These are phyloP conservation scores for Vanacampus margaritifer DNA, from an alignment of 2,113 vertebrate species.

Conservation along the genomic window DNA sequence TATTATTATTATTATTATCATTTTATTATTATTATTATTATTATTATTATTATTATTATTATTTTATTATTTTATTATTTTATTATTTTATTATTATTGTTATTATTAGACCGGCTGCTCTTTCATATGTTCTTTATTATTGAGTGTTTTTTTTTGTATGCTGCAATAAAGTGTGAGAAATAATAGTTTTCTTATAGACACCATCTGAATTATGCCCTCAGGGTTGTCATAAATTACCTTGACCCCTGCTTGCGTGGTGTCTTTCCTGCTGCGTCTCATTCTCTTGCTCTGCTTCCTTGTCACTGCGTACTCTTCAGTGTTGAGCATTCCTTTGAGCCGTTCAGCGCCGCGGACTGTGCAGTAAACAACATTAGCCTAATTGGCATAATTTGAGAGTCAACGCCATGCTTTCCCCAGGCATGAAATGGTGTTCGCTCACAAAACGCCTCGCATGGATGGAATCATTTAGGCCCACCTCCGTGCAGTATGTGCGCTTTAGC, in stretches of 20 bases:
- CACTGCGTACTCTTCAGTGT: constrained; percentile 22
- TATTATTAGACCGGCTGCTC: background rate
- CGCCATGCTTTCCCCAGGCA: constrained; percentile 40
- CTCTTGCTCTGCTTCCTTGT: constrained; percentile 14
- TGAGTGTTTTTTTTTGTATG: background rate
- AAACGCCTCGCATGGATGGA: constrained; percentile 33
- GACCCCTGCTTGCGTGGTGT: constrained; percentile 13
- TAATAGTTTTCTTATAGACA: background rate
- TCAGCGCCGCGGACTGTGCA: constrained; percentile 6
- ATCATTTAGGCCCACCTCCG: constrained; percentile 24
- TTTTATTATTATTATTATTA: too few species aligned
- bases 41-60: too few species aligned
- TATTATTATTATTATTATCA: too few species aligned
- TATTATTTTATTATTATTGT: too few species aligned
- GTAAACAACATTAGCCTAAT: constrained; percentile 48
- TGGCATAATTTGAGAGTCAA: constrained; percentile 40
- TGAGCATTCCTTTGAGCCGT: constrained; percentile 27
- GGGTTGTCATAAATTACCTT: background rate
- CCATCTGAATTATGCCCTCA: background rate
- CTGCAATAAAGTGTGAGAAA: background rate
- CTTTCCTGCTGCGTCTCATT: background rate
- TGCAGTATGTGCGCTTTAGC: constrained; percentile 23
- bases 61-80: too few species aligned
- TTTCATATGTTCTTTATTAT: background rate
- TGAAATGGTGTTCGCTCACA: constrained; percentile 33